Evolutionary conservation across 2,888 invertebrate species (phyloP), one percentile per base, ranked within the genome.

Genomic region (Drosophila pegasa): DNA sequence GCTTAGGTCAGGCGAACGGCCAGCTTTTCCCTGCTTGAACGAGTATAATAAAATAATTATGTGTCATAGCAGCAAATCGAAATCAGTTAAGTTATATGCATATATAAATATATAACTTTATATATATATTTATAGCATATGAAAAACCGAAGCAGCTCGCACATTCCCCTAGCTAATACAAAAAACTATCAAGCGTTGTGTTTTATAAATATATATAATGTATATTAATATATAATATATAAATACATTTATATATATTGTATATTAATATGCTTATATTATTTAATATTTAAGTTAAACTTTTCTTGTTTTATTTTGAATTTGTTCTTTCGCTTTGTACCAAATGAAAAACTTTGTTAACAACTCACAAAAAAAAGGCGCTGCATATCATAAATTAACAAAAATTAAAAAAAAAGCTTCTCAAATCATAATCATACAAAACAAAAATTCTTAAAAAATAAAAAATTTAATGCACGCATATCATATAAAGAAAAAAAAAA

Each of bases 401-500:
- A 61, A 63, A 68, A 62, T 52, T 10, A 48, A 71, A 75, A 48
- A 71, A 75, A 73, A 73, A 78, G 84, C 83, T 84, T 85, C 62
- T 54, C 37, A 70, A 71, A 64, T 66, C 84, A 87, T 81, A 84
- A 85, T 85, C 88, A 85, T 70, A 71, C n/a, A 80, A 62, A n/a
- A n/a, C 18, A 38, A 16, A 61, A 64, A 59, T 54, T 55, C 57
- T 45, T 37, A 31, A 67, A 38, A 52, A 27, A 47, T 7, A 31
- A 12, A 20, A 41, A 37, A 45, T 40, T 38, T 2, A 76, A 67
- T 75, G 83, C 88, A 85, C 85, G 85, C 85, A 85, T 85, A 85
- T 85, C 85, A 85, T 80, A 64, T n/a, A n/a, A n/a, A n/a, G n/a
- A n/a, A n/a, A n/a, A n/a, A n/a, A n/a, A 43, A 43, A 14, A 83